Base-by-base conservation (phyloP, 2,113 vertebrate genomes). In the Oreochromis niloticus region DNA sequence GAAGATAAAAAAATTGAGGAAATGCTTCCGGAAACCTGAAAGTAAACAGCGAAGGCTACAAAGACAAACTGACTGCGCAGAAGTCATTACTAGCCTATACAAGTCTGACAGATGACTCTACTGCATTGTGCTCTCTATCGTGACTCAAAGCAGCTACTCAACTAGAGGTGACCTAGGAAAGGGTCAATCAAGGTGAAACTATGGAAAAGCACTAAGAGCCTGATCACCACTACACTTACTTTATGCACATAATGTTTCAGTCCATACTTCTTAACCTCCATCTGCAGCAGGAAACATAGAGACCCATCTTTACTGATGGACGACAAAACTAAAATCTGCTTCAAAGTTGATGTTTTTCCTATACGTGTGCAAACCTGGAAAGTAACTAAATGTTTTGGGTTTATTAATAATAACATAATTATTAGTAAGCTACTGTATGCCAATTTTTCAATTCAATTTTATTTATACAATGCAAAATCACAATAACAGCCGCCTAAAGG, bases 201-300 rank as follows among this genome's bases (percentile, higher is more conserved):
- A 85, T 43, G 9, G 83, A 87, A 81, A 32, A 36, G 54, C 13
- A 54, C 56, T 82, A 52, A 11, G 19, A 19, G 7, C 11, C 56
- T 80, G 7, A 80, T 54, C 54, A 57, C 34, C 6, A 2, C 81
- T 30, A 6, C 90, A 95, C 95, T 96, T 94, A 95, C 93, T 95
- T 95, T 91, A 84, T 91, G 90, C 56, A 96, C 95, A 93, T 87
- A 95, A 30, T 94, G 90, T 89, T 92, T 95, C 95, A 96, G 95
- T 2, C 90, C 95, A 92, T 84, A 93, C 83, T 73, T 90, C 82
- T 71, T 93, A 73, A 88, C 34, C 43, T 71, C 63, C 34, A 85
- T 92, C 84, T 50, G 93, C 90, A 95, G 94, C 88, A 85, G 91
- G 90, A 93, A 91, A 87, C 75, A 92, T 59, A 88, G 54, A 78